These are phyloP conservation scores for Fukomys damarensis DNA, from an alignment of 2,113 vertebrate species.

Conservation along the genomic window DNA sequence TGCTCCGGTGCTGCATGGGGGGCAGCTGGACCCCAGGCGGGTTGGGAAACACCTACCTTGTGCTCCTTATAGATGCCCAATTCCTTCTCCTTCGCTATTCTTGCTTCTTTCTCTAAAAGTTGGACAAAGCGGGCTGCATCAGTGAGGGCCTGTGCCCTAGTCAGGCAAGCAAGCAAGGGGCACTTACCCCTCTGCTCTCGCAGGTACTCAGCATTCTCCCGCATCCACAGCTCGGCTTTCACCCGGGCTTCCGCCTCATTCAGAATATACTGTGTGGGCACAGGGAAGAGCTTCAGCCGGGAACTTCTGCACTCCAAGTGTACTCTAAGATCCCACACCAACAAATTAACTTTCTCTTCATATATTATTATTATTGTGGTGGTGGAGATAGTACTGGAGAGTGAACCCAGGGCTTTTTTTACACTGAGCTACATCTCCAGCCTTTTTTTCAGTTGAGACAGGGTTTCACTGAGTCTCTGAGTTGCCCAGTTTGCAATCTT, in stretches of 20 bases:
- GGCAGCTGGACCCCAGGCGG: neutral
- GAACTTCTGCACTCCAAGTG: neutral
- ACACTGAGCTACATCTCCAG: neutral
- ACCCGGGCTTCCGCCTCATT: conserved; percentile 93
- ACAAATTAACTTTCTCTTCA: neutral
- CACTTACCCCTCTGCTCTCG: conserved; percentile 95
- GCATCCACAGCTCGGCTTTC: conserved; percentile 97
- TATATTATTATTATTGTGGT: neutral
- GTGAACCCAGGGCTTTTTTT: neutral
- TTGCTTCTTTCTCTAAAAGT: conserved; percentile 95
- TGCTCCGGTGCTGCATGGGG: neutral
- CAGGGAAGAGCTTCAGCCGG: neutral
- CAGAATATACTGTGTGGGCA: conserved; percentile 92
- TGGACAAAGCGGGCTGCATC: conserved; percentile 64
- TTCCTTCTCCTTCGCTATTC: conserved; percentile 97
- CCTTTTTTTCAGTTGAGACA: neutral
- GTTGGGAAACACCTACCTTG: conserved; percentile 87
- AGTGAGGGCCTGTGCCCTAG: rapidly evolving
- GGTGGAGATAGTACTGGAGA: neutral
- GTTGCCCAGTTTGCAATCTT: neutral
- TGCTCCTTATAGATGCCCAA: conserved; percentile 97
- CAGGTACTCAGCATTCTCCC: conserved; percentile 96
- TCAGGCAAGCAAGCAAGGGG: rapidly evolving
- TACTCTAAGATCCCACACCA: neutral
- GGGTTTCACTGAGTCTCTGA: neutral